Evolutionary conservation across 2,888 invertebrate genomes (phyloP), one percentile per base, ranked within the genome.

Genomic region (Leptopterna dolabrata): DNA sequence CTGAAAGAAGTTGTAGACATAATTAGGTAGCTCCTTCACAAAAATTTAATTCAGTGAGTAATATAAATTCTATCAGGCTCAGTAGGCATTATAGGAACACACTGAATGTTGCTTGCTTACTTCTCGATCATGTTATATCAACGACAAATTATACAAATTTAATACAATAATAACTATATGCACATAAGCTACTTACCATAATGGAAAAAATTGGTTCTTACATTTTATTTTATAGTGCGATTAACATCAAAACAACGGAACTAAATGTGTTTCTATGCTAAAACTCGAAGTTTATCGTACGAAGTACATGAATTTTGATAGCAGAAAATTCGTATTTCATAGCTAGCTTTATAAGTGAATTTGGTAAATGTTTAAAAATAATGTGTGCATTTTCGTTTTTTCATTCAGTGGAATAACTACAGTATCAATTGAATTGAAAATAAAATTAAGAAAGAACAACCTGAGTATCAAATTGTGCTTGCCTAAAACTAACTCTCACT

Each of bases 391-490:
- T 41, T n/a, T 41, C n/a, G n/a, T 6, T 70, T 41, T 30, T 41
- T 43, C 83, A 55, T 63, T 70, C 70, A 41, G 83, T 83, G 83
- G 83, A 83, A 83, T 83, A 83, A 70, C 29, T 83, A 70, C 63
- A 30, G 70, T 83, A 36, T 55, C 81, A 81, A 27, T 41, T 70
- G n/a, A 24, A 70, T 70, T 41, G 70, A 47, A 83, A 70, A 82
- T 30, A 63, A 82, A n/a, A 82, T 19, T 13, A 70, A 71, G 73
- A 71, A 47, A 73, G 30, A 76, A 85, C 85, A 85, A 85, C 85
- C 85, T 71, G 85, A 85, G 71, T 85, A 85, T 85, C 85, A 73
- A 85, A 85, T 85, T 85, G 85, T 85, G 85, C 85, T 85, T 76
- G 13, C 85, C 85, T 85, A 85, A 43, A 85, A 76, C 76, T 85